Evolutionary conservation across 2,797 vertebrate genomes (phyloP), one percentile per base, ranked within the genome.

Genomic region (Spinus pinus): DNA sequence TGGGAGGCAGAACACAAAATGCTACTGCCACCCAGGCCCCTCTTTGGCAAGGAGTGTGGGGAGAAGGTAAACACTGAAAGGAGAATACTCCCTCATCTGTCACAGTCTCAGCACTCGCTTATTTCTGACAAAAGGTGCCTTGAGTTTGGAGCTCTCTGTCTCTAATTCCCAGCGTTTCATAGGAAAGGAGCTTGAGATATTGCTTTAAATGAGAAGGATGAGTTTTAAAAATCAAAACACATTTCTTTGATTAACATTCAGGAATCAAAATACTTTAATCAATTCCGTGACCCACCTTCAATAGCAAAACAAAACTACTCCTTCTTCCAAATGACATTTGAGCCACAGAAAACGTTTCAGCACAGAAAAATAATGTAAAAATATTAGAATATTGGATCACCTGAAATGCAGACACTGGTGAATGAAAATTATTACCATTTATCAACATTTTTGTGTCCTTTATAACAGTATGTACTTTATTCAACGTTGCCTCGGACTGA

Each of bases 1-100:
- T 51, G 80, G 58, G 54, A 80, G 44, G 60, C 61, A 77, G 47
- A 84, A 78, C 33, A 94, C 93, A 93, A 82, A 95, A 35, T 51
- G 60, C 39, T 86, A 21, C 64, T 64, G 14, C 31, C 47, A 78
- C 49, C 25, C 57, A 82, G 66, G 10, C 44, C 56, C 39, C 44
- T 64, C 53, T 70, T 70, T 54, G 19, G 41, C 77, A 81, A 69
- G 56, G 20, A 81, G 53, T 37, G 10, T 30, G 4, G 6, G 10
- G 30, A 22, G 41, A 33, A 82, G 44, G n/a, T 88, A 79, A 92
- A 73, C 19, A 23, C 17, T n/a, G 1, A n/a, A 31, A n/a, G 51
- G 51, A 54, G 22, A 54, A 21, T 50, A 79, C 23, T 89, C 33
- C 39, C 21, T 81, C 56, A 42, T 80, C 72, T 79, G 17, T 80